Base-by-base conservation (phyloP, 2,888 invertebrate genomes). In the Acanthosepion esculentum region DNA sequence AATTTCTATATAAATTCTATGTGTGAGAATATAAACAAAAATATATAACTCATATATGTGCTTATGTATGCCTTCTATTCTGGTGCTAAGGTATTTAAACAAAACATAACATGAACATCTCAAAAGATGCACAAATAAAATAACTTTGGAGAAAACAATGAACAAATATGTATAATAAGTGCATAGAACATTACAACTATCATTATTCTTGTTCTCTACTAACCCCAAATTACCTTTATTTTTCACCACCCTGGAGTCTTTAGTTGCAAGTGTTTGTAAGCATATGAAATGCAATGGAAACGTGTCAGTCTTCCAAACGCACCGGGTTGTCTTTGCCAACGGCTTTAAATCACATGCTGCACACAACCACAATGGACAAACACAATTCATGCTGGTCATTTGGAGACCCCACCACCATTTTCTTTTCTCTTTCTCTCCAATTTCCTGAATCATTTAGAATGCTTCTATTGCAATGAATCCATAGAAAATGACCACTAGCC, bases 311-410 rank as follows among this genome's bases (percentile, higher is more conserved):
- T 78, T 78, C n/a, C 78, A 78, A n/a, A 33, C 78, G 33, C 78
- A 78, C n/a, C 12, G n/a, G n/a, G 78, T 12, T 78, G n/a, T 78
- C 78, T 78, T 78, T 78, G 78, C 78, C n/a, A 78, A n/a, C n/a
- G 78, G 78, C 78, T 78, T 78, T 78, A 78, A 78, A 78, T 78
- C n/a, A n/a, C 78, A 78, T n/a, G 78, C 78, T 78, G 78, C 78
- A 78, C 78, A 78, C n/a, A 78, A 78, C n/a, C n/a, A 78, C n/a
- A 78, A 78, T 78, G n/a, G 78, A 18, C 78, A 78, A 78, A 78
- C n/a, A n/a, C 78, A 78, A 33, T 78, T 33, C 78, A 78, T 78
- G 78, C 78, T 78, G 78, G 78, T 78, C 78, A 78, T 78, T 78
- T 78, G 78, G n/a, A 78, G 78, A 78, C n/a, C n/a, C 78, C n/a